Base-by-base conservation (phyloP, 2,888 invertebrate genomes). In the Cynaeus angustus region DNA sequence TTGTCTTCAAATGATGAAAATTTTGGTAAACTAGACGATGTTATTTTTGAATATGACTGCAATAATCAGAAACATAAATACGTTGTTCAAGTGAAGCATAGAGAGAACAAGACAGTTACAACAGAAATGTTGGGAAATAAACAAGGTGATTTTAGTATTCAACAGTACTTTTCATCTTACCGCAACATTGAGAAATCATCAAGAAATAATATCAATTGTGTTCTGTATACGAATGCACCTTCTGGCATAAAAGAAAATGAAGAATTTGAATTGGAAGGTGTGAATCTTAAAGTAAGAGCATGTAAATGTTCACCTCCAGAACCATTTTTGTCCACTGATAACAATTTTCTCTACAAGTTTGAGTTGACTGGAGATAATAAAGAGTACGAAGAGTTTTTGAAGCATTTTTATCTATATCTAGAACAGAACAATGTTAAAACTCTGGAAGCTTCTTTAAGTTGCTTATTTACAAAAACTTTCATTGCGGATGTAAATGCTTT, bases 61-160 rank as follows among this genome's bases (percentile, higher is more conserved):
- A 7, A 37, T 6, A 37, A 37, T 37, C 7, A 3, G 7, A 37
- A 37, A 37, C 37, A 37, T n/a, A 37, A 8, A n/a, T 37, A 5
- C n/a, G 37, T 37, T 5, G 37, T 37, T 37, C 37, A 37, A n/a
- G n/a, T 37, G 37, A 37, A 37, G 7, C 37, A 37, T 37, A 37
- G 7, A 37, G 37, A 37, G 1, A 2, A 37, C 37, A 37, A 37
- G n/a, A 37, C 2, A 37, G 2, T 37, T 37, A 37, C 37, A 5
- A 1, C 37, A 0, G 1, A 8, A n/a, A 3, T n/a, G 8, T n/a
- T 37, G n/a, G 37, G 9, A 6, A 1, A 0, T 6, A n/a, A 8
- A n/a, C 4, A 6, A 2, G 37, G 37, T 8, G 1, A 37, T n/a
- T 37, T 37, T 1, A 37, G 37, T 7, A 37, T 37, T 37, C 37